Base-by-base conservation (phyloP, 2,888 invertebrate genomes). In the Athalia cordata region DNA sequence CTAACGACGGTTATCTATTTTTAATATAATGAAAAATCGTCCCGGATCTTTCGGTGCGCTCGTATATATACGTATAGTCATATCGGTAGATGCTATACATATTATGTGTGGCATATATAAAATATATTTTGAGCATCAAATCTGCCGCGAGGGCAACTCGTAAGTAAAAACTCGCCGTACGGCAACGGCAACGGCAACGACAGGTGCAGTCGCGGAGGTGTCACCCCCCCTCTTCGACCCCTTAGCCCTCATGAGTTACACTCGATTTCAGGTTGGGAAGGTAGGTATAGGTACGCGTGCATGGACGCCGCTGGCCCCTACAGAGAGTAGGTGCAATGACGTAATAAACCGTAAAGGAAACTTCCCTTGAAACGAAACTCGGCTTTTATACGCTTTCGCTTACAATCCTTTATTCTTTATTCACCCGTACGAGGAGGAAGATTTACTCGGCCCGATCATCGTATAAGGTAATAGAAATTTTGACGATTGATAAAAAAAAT, bases 101-200 rank as follows among this genome's bases (percentile, higher is more conserved):
- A 8, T 15, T 43, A 9, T 5, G 11, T 43, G 55, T 52, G 29
- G 29, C 29, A 29, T 29, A 2, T 29, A 29, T 29, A 29, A 29
- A 29, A 29, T 29, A 29, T 29, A 29, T 29, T 29, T 29, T 29
- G 29, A 29, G 29, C 29, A 29, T 29, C 1, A 29, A 29, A 29
- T 29, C 68, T 52, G 15, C 1, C 15, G n/a, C 43, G 43, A 29
- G 15, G 52, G 9, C n/a, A 55, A 55, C 55, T 8, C n/a, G 29
- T 50, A 9, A 47, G 68, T 68, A 72, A 59, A 72, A 72, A 72
- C 72, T 57, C 72, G 72, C 47, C 70, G 57, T 70, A 59, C 72
- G 47, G 57, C 80, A 81, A 78, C 79, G 78, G 78, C 79, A 43
- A 59, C 74, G 49, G 15, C 61, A 68, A 66, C 62, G 77, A 57